Evolutionary conservation across 2,888 invertebrate genomes (phyloP).

Genomic region (Cosmia trapezina): DNA sequence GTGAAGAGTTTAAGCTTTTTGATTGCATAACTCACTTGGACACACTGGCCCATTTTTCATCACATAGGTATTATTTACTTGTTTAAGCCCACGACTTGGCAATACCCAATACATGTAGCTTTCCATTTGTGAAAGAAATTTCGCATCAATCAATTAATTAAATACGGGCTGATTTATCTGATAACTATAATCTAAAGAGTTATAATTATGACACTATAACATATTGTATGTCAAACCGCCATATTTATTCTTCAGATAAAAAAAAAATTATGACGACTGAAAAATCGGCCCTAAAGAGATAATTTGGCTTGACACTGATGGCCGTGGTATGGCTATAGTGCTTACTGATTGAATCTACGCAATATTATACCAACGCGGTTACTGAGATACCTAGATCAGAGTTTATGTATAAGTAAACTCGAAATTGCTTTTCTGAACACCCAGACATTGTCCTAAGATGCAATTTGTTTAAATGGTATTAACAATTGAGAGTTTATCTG

Average conservation of each 20-base stretch:
- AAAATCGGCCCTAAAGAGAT: background rate
- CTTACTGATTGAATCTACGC: background rate
- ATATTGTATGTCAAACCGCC: background rate
- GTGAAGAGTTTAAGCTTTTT: background rate
- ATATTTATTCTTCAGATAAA: no score
- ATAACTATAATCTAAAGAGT: background rate
- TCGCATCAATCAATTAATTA: no score
- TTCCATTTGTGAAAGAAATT: no score
- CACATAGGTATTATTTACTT: no score
- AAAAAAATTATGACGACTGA: background rate
- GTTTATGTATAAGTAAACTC: background rate
- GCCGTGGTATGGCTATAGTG: background rate
- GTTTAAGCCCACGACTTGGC: no score
- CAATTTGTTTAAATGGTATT: background rate
- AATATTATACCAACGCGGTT: background rate
- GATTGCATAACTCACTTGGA: background rate
- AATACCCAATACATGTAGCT: no score
- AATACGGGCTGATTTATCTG: background rate
- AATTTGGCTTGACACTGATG: no score
- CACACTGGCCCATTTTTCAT: background rate
- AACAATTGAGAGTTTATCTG: background rate
- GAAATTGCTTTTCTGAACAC: background rate
- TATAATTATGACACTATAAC: no score
- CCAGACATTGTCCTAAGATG: no score
- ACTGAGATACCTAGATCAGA: background rate